phyloP scores from a whole-genome alignment of 2,113 vertebrate genomes.

The Ursus arctos region DNA sequence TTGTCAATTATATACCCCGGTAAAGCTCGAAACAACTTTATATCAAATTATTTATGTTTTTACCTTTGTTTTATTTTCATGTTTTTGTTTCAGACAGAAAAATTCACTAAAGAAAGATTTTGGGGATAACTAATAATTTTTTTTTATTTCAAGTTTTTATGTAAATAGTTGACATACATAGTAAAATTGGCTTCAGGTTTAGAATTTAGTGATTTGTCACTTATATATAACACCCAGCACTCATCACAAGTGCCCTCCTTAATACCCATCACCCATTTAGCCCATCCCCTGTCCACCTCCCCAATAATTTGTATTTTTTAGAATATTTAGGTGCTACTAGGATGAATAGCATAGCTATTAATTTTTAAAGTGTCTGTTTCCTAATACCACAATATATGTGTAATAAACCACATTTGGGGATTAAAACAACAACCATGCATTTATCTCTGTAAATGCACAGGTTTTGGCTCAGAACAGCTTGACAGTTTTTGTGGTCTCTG shows the following conservation, averaged over 20 bases:
- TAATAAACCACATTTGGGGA: neutral
- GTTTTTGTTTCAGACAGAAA: neutral
- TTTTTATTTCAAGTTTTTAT: no score
- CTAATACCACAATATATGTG: neutral
- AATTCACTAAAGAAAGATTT: neutral
- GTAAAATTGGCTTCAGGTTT: no score
- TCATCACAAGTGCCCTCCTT: no score
- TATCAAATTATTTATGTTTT: neutral
- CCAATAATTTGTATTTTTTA: neutral
- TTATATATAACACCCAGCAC: no score
- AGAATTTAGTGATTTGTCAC: no score
- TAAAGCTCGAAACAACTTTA: neutral
- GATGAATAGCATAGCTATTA: neutral
- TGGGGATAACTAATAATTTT: neutral
- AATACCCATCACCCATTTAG: no score
- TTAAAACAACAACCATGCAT: neutral
- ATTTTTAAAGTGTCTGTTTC: neutral
- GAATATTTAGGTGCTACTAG: neutral
- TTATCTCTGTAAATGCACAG: neutral
- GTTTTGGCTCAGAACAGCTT: neutral
- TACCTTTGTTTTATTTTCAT: neutral
- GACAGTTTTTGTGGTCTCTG: neutral
- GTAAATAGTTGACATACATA: no score
- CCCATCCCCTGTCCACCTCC: no score
- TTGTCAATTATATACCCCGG: neutral